Evolutionary conservation across 2,797 vertebrate species (phyloP).

Genomic region (Melanotaenia parkinsoni): DNA sequence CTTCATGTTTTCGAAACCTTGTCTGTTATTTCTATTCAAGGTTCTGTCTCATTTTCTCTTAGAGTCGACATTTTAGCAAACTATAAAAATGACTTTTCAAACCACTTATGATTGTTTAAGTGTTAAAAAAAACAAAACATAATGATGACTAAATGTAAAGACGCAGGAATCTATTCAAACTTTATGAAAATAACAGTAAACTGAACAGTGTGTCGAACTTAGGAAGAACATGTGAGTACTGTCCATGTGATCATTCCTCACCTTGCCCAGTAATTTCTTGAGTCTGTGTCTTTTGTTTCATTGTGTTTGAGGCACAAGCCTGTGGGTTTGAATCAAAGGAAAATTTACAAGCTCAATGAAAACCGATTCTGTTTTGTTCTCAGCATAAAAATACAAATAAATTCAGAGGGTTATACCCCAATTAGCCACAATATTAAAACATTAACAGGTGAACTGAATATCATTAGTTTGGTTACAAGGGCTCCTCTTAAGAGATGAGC

Average conservation of each 20-base stretch:
- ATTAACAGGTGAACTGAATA: neutral
- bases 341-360: conserved; percentile 32
- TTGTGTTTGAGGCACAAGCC: conserved; percentile 39
- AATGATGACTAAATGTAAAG: neutral
- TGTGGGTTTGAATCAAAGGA: conserved; percentile 46
- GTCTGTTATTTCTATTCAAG: neutral
- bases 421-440: conserved; percentile 1
- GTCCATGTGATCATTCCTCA: conserved; percentile 42
- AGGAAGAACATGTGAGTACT: conserved; percentile 23
- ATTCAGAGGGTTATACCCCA: conserved; percentile 15
- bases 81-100: neutral
- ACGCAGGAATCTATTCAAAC: neutral
- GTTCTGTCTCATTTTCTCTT: conserved; percentile 8
- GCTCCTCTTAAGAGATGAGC: neutral
- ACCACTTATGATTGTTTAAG: neutral
- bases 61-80: neutral
- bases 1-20: neutral
- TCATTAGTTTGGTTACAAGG: neutral
- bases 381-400: conserved; percentile 17
- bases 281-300: conserved; percentile 45
- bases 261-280: conserved; percentile 32
- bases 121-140: conserved; percentile 1
- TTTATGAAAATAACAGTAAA: conserved; percentile 3
- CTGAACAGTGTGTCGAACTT: conserved; percentile 12
- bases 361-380: conserved; percentile 27